These are phyloP conservation scores for Pammene aurita DNA, from an alignment of 2,888 invertebrate genomes.

Conservation along the genomic window DNA sequence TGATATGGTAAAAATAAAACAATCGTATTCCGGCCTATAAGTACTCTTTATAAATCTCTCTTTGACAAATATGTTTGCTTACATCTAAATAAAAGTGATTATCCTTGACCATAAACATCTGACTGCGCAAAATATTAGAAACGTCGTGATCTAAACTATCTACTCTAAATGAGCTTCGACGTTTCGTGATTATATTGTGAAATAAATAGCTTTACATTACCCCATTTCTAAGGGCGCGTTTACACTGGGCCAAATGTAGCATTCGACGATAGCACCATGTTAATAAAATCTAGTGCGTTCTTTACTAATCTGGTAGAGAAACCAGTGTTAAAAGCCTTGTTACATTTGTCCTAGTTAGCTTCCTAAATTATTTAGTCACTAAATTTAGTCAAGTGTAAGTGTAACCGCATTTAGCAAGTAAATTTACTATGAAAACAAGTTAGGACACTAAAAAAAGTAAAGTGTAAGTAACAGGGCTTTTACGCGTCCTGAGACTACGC, in stretches of 20 bases:
- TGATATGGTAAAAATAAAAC: conserved; percentile 38
- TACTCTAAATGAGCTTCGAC: conserved; percentile 28
- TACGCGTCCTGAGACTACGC: not conserved
- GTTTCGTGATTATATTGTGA: conserved; percentile 5
- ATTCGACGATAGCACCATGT: not conserved
- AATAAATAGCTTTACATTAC: not conserved
- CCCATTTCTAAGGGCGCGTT: not conserved
- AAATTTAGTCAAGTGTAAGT: too few species aligned
- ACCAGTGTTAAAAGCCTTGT: too few species aligned
- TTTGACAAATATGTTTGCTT: conserved; percentile 42
- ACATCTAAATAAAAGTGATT: conserved; percentile 40
- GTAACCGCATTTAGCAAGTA: too few species aligned
- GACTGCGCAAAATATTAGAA: conserved; percentile 37
- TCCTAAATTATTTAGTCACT: too few species aligned
- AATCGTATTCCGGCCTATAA: conserved; percentile 29
- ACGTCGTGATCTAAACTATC: conserved; percentile 14
- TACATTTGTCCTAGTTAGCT: too few species aligned
- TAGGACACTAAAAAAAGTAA: too few species aligned
- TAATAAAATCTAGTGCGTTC: not conserved
- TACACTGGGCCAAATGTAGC: not conserved
- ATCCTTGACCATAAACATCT: conserved; percentile 30
- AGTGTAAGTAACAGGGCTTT: too few species aligned
- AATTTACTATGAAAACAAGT: too few species aligned
- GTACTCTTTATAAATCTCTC: conserved; percentile 43
- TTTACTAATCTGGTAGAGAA: not conserved